A percentile compares a stretch with the other conserved stretches of the same genome.
These are phyloP conservation scores for Chaenogobius annularis DNA, from an alignment of 2,113 vertebrate genomes.

Conservation along the genomic window DNA sequence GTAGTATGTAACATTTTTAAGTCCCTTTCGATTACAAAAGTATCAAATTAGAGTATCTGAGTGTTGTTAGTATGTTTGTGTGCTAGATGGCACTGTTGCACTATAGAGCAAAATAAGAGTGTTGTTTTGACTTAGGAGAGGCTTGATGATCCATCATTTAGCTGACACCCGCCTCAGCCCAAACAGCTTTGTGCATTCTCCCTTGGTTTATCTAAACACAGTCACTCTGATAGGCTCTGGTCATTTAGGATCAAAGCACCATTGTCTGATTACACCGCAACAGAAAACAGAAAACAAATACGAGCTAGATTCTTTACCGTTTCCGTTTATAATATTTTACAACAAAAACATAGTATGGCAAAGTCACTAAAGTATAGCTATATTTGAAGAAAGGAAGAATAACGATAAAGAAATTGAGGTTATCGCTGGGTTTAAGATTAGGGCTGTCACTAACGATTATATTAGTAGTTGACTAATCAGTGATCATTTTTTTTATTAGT, in stretches of 20 bases:
- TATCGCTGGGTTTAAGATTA: background rate
- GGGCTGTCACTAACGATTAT: too few relatives aligned
- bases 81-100: constrained; percentile 80
- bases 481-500: too few relatives aligned
- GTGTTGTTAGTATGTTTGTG: constrained; percentile 15
- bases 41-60: background rate
- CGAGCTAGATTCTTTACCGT: background rate
- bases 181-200: constrained; percentile 24
- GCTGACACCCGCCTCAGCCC: constrained; percentile 36
- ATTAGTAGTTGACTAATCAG: too few relatives aligned
- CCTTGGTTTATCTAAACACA: constrained; percentile 19
- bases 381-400: background rate
- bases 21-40: background rate
- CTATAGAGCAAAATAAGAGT: constrained; percentile 33
- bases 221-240: constrained; percentile 20
- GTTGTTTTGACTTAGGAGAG: constrained; percentile 26
- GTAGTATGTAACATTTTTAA: background rate
- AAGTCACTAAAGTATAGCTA: background rate
- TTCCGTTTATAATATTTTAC: background rate
- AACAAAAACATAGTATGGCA: background rate
- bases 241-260: constrained; percentile 25
- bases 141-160: constrained; percentile 54
- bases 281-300: background rate
- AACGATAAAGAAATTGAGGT: constrained; percentile 1
- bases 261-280: background rate